Evolutionary conservation across 1,140 invertebrate species (phyloP).

Genomic region (Trichoplusia ni): DNA sequence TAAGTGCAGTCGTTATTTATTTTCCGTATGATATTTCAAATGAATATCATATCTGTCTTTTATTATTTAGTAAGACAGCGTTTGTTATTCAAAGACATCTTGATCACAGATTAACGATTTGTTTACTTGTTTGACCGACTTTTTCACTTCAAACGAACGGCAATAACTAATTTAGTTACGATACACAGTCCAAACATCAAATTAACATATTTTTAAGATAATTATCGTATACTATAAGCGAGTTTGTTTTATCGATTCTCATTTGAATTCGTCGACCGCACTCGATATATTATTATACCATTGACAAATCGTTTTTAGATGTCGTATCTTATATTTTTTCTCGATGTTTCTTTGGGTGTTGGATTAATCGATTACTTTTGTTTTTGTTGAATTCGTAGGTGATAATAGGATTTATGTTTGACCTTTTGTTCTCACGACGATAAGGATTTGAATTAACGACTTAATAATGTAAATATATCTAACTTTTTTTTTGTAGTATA

Average conservation of each 20-base stretch:
- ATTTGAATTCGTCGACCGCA: constrained; percentile 47
- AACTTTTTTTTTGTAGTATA: no score
- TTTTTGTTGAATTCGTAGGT: constrained; percentile 3
- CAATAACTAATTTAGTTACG: neutral
- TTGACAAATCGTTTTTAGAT: constrained; percentile 48
- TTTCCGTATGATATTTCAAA: no score
- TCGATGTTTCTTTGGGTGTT: neutral
- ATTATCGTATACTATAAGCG: constrained; percentile 44
- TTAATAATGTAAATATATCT: no score
- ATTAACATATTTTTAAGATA: constrained; percentile 33
- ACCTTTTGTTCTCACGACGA: neutral
- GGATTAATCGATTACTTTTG: constrained; percentile 25
- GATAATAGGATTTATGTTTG: constrained; percentile 20
- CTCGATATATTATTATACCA: constrained; percentile 45
- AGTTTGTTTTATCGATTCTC: constrained; percentile 48
- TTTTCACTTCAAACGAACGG: constrained; percentile 10
- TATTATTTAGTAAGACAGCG: no score
- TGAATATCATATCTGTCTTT: no score
- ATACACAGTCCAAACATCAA: neutral
- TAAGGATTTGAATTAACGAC: no score
- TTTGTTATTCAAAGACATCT: neutral
- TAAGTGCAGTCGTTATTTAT: no score
- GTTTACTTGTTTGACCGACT: neutral
- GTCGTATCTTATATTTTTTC: constrained; percentile 35
- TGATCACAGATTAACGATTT: neutral